These are phyloP conservation scores for Clunio marinus DNA, from an alignment of 2,888 invertebrate genomes.

Conservation along the genomic window DNA sequence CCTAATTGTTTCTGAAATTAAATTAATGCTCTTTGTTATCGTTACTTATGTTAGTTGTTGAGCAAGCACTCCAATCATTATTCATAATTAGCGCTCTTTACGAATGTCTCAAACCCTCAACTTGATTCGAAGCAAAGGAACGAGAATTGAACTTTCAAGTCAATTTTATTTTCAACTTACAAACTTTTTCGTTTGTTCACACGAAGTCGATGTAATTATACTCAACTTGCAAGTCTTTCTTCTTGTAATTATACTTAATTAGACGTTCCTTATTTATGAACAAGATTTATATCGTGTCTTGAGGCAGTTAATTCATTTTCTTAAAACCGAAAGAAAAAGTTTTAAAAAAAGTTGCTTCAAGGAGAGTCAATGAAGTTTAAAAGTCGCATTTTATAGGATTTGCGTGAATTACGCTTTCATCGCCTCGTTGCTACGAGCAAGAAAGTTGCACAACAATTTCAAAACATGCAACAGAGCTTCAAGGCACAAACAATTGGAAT, in stretches of 20 bases:
- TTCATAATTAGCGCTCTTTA: too few species aligned
- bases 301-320: conserved; percentile 10
- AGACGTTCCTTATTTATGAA: not conserved
- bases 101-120: too few species aligned
- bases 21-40: too few species aligned
- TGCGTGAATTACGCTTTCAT: not conserved
- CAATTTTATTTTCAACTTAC: not conserved
- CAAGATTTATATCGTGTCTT: conserved; percentile 7
- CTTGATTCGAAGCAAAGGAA: too few species aligned
- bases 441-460: not conserved
- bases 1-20: too few species aligned
- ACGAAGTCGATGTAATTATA: not conserved
- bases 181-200: not conserved
- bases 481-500: too few species aligned
- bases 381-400: too few species aligned
- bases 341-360: not conserved
- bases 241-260: not conserved
- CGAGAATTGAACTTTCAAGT: not conserved
- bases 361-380: not conserved
- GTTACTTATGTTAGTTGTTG: too few species aligned
- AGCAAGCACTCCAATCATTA: too few species aligned
- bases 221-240: not conserved
- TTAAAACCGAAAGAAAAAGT: not conserved
- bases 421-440: not conserved
- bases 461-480: too few species aligned